Conservation (phyloP, 2,888 invertebrate species). For the Vanessa cardui region DNA sequence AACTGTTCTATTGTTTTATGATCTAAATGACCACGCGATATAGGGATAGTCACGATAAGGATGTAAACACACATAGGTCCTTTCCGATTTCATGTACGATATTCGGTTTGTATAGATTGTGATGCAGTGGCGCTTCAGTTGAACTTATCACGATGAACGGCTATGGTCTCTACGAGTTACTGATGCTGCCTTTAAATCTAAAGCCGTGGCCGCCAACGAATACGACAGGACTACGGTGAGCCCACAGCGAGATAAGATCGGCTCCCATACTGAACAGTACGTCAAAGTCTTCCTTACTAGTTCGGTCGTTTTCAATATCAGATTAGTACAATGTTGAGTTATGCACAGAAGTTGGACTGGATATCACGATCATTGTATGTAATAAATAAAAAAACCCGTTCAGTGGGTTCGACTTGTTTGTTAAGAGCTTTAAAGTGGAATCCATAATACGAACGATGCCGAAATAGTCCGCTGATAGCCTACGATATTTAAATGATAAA, state of each 20-base stretch:
- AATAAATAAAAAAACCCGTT: constrained; percentile 33
- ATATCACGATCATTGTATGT: constrained; percentile 36
- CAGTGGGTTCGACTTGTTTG: constrained; percentile 17
- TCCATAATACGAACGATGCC: constrained; percentile 15
- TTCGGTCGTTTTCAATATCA: constrained; percentile 40
- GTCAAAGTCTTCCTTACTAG: constrained; percentile 38
- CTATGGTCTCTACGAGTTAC: constrained; percentile 30
- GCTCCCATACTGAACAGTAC: constrained; percentile 34
- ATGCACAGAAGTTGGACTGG: constrained; percentile 34
- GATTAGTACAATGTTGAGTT: constrained; percentile 38
- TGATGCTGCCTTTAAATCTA: constrained; percentile 41
- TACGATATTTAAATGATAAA: background rate
- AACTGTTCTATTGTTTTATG: constrained; percentile 82
- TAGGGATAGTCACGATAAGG: constrained; percentile 76
- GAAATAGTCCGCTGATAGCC: background rate
- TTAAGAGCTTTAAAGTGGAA: constrained; percentile 9
- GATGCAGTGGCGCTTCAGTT: constrained; percentile 31
- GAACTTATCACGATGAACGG: constrained; percentile 33
- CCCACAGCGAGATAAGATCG: constrained; percentile 32
- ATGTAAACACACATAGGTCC: constrained; percentile 65
- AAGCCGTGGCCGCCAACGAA: constrained; percentile 34
- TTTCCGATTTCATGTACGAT: constrained; percentile 52
- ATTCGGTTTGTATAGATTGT: constrained; percentile 34
- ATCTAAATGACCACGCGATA: constrained; percentile 81
- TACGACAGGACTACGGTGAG: constrained; percentile 31